Conservation (phyloP, 2,113 vertebrate genomes). For the Antennarius striatus region DNA sequence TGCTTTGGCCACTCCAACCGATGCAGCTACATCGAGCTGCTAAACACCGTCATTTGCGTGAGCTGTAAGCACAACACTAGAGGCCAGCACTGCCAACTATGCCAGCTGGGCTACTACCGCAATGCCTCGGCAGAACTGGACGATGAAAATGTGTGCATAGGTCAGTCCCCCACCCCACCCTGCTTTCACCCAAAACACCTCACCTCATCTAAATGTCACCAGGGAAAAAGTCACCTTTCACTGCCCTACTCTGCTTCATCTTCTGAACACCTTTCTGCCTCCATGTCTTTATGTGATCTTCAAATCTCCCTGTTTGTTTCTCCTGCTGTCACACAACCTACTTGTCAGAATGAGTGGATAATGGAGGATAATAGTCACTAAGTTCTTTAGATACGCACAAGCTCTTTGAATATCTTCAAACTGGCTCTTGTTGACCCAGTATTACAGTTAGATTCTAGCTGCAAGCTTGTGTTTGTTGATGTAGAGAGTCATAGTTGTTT, state of each 20-base stretch:
- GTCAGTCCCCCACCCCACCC: constrained; percentile 84
- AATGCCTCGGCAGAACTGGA: constrained; percentile 97
- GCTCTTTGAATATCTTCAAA: constrained; percentile 1
- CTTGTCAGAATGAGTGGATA: constrained; percentile 6
- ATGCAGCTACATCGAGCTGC: constrained; percentile 99
- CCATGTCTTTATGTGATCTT: constrained; percentile 35
- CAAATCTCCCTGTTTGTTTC: constrained; percentile 26
- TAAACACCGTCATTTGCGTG: constrained; percentile 99
- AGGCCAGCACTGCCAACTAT: constrained; percentile 99
- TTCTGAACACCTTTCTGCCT: constrained; percentile 13
- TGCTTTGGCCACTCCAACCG: constrained; percentile 99
- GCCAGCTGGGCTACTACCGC: constrained; percentile 99
- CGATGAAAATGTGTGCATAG: constrained; percentile 99
- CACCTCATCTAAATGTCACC: constrained; percentile 19
- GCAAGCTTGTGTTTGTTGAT: not conserved
- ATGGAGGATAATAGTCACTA: not conserved
- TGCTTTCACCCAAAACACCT: constrained; percentile 45
- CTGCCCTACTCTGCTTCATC: constrained; percentile 8
- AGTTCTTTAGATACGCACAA: not conserved
- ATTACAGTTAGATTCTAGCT: not conserved
- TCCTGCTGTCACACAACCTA: constrained; percentile 22
- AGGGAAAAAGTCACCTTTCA: constrained; percentile 39
- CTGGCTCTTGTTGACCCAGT: not conserved
- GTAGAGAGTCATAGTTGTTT: not conserved
- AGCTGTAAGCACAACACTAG: constrained; percentile 99